phyloP scores from a whole-genome alignment of 2,888 invertebrate species.

The Dynastes hyllus region DNA sequence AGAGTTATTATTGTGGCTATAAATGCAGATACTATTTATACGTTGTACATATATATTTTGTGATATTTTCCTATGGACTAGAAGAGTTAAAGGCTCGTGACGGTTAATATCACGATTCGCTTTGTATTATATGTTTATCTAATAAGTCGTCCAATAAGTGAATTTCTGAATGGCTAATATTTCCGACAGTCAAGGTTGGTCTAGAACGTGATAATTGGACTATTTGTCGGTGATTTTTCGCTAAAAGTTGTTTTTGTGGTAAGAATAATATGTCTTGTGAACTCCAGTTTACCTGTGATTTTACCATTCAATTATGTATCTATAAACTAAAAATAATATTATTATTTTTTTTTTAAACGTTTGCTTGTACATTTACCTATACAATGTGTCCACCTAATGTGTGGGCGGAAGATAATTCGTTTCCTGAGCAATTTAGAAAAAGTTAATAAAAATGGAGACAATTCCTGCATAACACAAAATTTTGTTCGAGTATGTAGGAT shows the following conservation, averaged over 20 bases:
- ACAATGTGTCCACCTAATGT: too few species aligned
- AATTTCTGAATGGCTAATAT: conserved; percentile 3
- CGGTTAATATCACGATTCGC: neutral
- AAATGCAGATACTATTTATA: neutral
- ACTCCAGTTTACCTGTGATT: neutral
- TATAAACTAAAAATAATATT: too few species aligned
- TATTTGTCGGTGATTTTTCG: neutral
- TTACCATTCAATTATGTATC: too few species aligned
- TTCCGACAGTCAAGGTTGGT: neutral
- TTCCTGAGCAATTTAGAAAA: too few species aligned
- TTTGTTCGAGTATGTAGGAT: too few species aligned
- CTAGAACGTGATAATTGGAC: conserved; percentile 4
- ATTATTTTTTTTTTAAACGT: too few species aligned
- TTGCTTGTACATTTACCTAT: too few species aligned
- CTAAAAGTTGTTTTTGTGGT: neutral
- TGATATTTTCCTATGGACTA: neutral
- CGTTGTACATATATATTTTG: too few species aligned
- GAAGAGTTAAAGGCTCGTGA: neutral
- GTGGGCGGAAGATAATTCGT: too few species aligned
- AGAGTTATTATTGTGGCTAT: conserved; percentile 2
- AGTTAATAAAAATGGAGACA: too few species aligned
- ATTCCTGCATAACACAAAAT: too few species aligned
- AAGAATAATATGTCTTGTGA: neutral
- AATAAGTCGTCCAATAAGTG: conserved; percentile 8
- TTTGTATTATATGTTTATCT: neutral